Conservation (phyloP, 2,797 vertebrate species). For the Labeo calbasu region DNA sequence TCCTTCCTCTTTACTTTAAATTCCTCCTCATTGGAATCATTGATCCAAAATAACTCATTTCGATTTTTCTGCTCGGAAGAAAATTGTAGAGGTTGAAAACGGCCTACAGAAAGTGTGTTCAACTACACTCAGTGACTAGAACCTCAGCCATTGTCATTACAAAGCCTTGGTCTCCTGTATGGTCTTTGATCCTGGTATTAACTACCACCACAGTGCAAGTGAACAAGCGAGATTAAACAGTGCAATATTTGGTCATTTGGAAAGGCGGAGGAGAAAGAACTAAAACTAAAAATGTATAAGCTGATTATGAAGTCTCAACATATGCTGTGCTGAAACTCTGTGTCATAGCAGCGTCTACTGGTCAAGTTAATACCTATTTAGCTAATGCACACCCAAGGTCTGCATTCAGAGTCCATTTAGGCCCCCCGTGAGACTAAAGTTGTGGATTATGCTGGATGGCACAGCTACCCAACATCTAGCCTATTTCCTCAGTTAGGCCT, state of each 20-base stretch:
- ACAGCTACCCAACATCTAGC: constrained; percentile 55
- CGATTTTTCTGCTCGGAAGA: neutral
- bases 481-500: constrained; percentile 70
- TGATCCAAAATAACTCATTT: neutral
- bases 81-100: neutral
- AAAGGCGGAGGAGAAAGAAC: constrained; percentile 59
- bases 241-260: constrained; percentile 75
- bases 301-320: constrained; percentile 78
- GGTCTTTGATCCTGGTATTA: constrained; percentile 39
- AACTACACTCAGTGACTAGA: constrained; percentile 46
- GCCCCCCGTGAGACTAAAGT: constrained; percentile 53
- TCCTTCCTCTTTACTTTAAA: neutral
- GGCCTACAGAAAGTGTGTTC: neutral
- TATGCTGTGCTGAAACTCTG: constrained; percentile 74
- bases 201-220: constrained; percentile 29
- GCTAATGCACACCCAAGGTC: constrained; percentile 69
- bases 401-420: constrained; percentile 58
- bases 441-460: constrained; percentile 60
- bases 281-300: constrained; percentile 71
- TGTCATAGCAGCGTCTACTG: constrained; percentile 69
- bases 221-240: constrained; percentile 66
- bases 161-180: constrained; percentile 71
- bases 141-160: constrained; percentile 74
- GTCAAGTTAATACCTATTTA: constrained; percentile 76
- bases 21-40: neutral